These are phyloP conservation scores for Cantharis rustica DNA, from an alignment of 2,888 invertebrate genomes.

Conservation along the genomic window DNA sequence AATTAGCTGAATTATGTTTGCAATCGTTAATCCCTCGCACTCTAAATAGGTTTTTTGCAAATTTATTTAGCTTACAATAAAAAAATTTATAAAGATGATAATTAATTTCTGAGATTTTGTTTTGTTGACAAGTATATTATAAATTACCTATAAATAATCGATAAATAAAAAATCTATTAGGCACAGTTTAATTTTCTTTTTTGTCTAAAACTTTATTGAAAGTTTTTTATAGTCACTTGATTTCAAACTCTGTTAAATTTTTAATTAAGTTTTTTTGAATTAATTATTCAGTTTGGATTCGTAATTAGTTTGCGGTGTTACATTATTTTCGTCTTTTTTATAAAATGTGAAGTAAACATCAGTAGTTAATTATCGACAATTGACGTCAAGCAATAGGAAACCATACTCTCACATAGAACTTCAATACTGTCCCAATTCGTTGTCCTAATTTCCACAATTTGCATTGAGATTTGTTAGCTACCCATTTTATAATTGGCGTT, in stretches of 20 bases:
- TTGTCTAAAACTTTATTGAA: not conserved
- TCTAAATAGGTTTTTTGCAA: too few relatives aligned
- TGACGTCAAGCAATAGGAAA: conserved; percentile 14
- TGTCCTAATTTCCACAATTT: conserved; percentile 10
- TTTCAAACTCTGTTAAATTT: not conserved
- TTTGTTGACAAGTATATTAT: too few relatives aligned
- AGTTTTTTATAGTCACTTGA: not conserved
- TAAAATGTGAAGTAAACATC: not conserved
- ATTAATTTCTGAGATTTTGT: too few relatives aligned
- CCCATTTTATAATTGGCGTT: not conserved
- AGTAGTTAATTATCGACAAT: conserved; percentile 12
- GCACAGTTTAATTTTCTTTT: not conserved
- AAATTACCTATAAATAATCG: too few relatives aligned
- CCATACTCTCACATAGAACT: conserved; percentile 1
- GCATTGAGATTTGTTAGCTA: not conserved
- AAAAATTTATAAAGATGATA: too few relatives aligned
- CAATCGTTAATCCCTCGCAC: too few relatives aligned
- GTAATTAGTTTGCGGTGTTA: not conserved
- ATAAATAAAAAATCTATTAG: too few relatives aligned
- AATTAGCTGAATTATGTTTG: too few relatives aligned
- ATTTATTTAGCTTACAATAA: too few relatives aligned
- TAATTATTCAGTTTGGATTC: not conserved
- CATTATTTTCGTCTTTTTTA: not conserved
- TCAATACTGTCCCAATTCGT: conserved; percentile 8
- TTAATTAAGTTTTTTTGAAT: not conserved